Percentiles rank a stretch among this genome's conserved stretches.
Conservation (phyloP, 2,113 vertebrate species). For the Microcebus lehilahytsara region DNA sequence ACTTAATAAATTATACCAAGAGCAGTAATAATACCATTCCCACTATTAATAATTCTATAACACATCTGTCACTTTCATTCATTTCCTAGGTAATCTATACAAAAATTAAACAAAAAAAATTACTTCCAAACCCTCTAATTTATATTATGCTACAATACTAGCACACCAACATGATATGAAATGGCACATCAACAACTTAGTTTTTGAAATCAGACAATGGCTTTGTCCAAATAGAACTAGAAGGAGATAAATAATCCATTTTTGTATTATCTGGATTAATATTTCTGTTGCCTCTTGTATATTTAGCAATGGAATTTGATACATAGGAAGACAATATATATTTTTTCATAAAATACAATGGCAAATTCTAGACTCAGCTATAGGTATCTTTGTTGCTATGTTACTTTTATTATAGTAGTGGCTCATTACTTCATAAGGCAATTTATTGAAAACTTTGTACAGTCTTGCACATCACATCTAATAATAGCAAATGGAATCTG, state of each 20-base stretch:
- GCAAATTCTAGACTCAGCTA: not conserved
- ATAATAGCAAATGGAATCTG: conserved; percentile 68
- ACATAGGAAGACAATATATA: not conserved
- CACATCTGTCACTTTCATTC: not conserved
- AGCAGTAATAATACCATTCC: not conserved
- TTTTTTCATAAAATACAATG: not conserved
- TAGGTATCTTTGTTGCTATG: not conserved
- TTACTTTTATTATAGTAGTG: not conserved
- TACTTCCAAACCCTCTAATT: not conserved
- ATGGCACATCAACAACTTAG: not conserved
- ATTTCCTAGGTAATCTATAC: not conserved
- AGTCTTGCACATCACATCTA: conserved; percentile 48
- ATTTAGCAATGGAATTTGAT: not conserved
- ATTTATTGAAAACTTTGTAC: conserved; percentile 50
- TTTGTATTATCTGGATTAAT: not conserved
- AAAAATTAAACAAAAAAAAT: not conserved
- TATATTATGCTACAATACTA: not conserved
- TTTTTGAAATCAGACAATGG: not conserved
- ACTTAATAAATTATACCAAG: not conserved
- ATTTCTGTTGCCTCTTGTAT: not conserved
- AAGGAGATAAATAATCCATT: not conserved
- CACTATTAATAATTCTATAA: not conserved
- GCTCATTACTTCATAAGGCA: not conserved
- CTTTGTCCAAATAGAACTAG: not conserved
- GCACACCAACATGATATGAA: fast-evolving